Evolutionary conservation across 1,140 invertebrate species (phyloP).

Genomic region (Geopemphigus sp.): DNA sequence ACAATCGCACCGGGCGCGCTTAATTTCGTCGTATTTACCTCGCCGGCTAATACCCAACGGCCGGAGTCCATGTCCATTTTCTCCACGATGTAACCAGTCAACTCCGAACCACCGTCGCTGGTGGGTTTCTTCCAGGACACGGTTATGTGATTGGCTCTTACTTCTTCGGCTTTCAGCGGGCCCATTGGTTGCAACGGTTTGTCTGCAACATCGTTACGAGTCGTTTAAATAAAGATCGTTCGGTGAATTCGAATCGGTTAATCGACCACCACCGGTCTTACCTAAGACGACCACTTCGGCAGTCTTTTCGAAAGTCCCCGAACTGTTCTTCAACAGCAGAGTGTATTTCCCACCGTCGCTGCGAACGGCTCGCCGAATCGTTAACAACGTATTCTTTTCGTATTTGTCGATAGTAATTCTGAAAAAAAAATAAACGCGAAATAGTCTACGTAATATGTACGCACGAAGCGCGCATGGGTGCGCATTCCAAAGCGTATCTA

Average conservation of each 20-base stretch:
- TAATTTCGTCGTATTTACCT: constrained; percentile 63
- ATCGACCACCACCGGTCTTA: no score
- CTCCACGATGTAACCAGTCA: constrained; percentile 94
- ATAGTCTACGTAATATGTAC: no score
- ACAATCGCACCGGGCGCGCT: no score
- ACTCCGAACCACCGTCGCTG: constrained; percentile 88
- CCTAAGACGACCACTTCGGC: constrained; percentile 86
- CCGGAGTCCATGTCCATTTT: constrained; percentile 94
- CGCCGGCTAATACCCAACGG: constrained; percentile 86
- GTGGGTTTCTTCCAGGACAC: constrained; percentile 93
- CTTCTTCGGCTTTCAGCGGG: constrained; percentile 81
- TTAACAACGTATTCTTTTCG: constrained; percentile 86
- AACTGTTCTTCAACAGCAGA: constrained; percentile 77
- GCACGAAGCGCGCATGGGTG: no score
- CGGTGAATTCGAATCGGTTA: no score
- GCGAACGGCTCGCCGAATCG: constrained; percentile 79
- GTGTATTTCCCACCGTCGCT: constrained; percentile 89
- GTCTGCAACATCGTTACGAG: no score
- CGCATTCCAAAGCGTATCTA: no score
- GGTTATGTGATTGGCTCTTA: constrained; percentile 86
- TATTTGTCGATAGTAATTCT: constrained; percentile 85
- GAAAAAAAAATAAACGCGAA: constrained; percentile 29
- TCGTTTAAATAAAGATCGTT: no score
- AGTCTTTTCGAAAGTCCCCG: constrained; percentile 76
- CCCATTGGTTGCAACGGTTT: constrained; percentile 82